phyloP scores from a whole-genome alignment of 2,797 vertebrate genomes.

The Labroides dimidiatus region DNA sequence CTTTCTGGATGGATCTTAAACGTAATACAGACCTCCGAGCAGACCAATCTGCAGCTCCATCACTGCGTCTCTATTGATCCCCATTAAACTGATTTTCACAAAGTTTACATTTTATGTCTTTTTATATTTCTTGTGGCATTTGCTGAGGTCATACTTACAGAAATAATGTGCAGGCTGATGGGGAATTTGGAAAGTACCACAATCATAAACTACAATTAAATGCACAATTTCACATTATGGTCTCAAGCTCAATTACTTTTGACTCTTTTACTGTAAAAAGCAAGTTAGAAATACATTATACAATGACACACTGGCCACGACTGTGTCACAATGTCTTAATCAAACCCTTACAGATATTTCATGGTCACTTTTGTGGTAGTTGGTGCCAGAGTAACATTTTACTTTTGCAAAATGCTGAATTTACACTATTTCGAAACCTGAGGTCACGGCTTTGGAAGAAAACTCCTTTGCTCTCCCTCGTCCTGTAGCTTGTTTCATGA shows the following conservation, averaged over 20 bases:
- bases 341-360: not conserved
- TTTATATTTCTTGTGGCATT: constrained; percentile 37
- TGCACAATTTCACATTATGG: constrained; percentile 58
- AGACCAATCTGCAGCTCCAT: constrained; percentile 24
- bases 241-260: constrained; percentile 54
- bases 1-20: constrained; percentile 29
- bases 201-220: constrained; percentile 56
- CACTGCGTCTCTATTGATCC: constrained; percentile 26
- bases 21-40: constrained; percentile 12
- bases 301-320: constrained; percentile 21
- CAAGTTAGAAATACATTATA: constrained; percentile 43
- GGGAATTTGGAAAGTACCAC: constrained; percentile 45
- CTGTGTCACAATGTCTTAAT: constrained; percentile 3
- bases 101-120: constrained; percentile 36
- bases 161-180: constrained; percentile 30
- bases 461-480: not conserved
- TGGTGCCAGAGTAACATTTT: not conserved
- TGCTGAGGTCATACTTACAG: constrained; percentile 30
- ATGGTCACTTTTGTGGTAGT: not conserved
- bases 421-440: not conserved
- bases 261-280: constrained; percentile 52
- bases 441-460: not conserved
- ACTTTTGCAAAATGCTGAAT: not conserved
- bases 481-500: not conserved
- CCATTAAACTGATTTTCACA: constrained; percentile 1